These are phyloP conservation scores for Notolabrus celidotus DNA, from an alignment of 2,797 vertebrate species.

Conservation along the genomic window DNA sequence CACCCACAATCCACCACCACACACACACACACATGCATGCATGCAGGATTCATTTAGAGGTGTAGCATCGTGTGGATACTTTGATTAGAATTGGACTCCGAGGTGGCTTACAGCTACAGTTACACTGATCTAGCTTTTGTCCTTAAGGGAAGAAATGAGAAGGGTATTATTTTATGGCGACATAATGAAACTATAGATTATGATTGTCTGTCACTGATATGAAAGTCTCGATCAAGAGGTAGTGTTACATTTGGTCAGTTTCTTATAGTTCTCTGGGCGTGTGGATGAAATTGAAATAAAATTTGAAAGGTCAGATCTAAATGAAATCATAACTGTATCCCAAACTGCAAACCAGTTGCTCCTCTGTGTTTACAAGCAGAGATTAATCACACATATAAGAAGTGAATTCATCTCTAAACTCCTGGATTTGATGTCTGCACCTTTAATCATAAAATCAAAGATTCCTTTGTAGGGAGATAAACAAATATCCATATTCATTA, in stretches of 20 bases:
- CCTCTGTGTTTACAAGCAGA: neutral
- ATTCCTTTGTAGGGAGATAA: neutral
- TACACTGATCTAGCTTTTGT: constrained; percentile 34
- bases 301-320: constrained; percentile 1
- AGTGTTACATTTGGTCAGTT: neutral
- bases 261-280: too few relatives aligned
- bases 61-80: constrained; percentile 46
- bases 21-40: neutral
- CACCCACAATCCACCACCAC: neutral
- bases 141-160: constrained; percentile 37
- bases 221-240: constrained; percentile 11
- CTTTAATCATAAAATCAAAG: constrained; percentile 25
- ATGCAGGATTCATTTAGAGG: constrained; percentile 55
- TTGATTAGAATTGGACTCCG: constrained; percentile 59
- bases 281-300: too few relatives aligned
- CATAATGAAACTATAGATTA: constrained; percentile 23
- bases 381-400: too few relatives aligned
- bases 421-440: too few relatives aligned
- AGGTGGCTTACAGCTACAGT: constrained; percentile 15
- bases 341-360: neutral
- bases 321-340: neutral
- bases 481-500: constrained; percentile 22
- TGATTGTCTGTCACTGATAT: constrained; percentile 9
- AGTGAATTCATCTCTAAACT: neutral
- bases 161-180: constrained; percentile 14